phyloP scores from a whole-genome alignment of 2,113 vertebrate genomes.

The Forbesichthys agassizii region DNA sequence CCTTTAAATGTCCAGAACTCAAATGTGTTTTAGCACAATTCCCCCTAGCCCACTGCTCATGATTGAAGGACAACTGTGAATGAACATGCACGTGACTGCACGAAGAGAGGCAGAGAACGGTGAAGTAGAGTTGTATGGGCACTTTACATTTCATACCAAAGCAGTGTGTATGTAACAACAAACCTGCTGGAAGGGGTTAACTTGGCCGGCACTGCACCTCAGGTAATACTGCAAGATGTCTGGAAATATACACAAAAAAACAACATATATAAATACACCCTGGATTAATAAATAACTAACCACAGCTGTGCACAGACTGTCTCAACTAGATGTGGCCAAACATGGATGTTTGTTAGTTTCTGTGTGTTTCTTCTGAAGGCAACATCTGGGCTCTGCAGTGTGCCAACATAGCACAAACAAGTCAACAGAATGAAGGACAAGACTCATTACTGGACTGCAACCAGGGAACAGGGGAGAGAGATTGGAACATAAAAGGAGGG shows the following conservation, averaged over 20 bases:
- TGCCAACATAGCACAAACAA: conserved; percentile 50
- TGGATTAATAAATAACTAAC: not conserved
- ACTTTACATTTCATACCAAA: not conserved
- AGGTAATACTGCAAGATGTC: conserved; percentile 91
- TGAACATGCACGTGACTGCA: no score
- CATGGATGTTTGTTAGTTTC: conserved; percentile 4
- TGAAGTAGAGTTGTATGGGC: not conserved
- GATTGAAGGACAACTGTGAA: no score
- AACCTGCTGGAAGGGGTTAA: conserved; percentile 95
- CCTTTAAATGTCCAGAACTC: no score
- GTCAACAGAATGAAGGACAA: conserved; percentile 17
- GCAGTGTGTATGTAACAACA: not conserved
- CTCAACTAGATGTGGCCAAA: not conserved
- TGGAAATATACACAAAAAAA: conserved; percentile 48
- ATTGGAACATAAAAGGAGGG: conserved; percentile 31
- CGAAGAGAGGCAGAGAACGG: no score
- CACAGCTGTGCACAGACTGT: not conserved
- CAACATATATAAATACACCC: not conserved
- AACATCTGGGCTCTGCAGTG: conserved; percentile 50
- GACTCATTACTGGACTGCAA: conserved; percentile 51
- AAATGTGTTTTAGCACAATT: no score
- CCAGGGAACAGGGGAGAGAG: conserved; percentile 4
- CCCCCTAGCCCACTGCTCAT: no score
- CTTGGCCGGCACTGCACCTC: conserved; percentile 79
- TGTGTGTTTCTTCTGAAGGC: conserved; percentile 9